phyloP scores from a whole-genome alignment of 2,113 vertebrate genomes.

The Colossoma macropomum region DNA sequence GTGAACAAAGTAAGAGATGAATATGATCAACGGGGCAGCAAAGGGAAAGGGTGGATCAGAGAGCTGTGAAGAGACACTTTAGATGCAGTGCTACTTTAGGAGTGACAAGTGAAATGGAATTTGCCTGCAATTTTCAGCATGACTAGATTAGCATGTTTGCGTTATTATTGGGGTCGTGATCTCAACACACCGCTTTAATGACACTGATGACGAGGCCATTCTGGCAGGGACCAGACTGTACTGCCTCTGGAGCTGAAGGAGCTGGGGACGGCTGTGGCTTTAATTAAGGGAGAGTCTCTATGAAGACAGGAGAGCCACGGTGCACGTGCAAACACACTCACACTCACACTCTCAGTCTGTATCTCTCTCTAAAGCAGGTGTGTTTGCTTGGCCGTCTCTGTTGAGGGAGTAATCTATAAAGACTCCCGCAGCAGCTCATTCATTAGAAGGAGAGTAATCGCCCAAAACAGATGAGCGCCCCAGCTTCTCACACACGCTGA shows the following conservation, averaged over 20 bases:
- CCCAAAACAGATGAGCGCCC: conserved; percentile 43
- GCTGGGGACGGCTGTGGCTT: conserved; percentile 31
- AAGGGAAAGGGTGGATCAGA: conserved; percentile 15
- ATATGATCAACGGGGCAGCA: neutral
- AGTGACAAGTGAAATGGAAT: conserved; percentile 6
- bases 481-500: conserved; percentile 21
- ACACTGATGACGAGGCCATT: conserved; percentile 28
- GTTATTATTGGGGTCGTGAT: conserved; percentile 56
- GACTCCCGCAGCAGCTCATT: conserved; percentile 52
- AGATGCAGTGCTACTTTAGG: neutral
- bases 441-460: conserved; percentile 55
- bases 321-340: neutral
- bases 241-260: conserved; percentile 29
- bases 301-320: conserved; percentile 12
- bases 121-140: conserved; percentile 26
- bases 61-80: conserved; percentile 37
- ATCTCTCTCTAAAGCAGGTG: conserved; percentile 32
- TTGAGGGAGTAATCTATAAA: conserved; percentile 56
- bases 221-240: conserved; percentile 6
- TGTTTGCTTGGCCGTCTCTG: conserved; percentile 36
- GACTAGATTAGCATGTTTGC: conserved; percentile 19
- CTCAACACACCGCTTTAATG: conserved; percentile 51
- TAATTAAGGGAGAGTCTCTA: conserved; percentile 51
- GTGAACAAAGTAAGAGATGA: too few species aligned
- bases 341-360: neutral